These are phyloP conservation scores for Brachionus paranguensis DNA, from an alignment of 1,140 invertebrate genomes.

Conservation along the genomic window DNA sequence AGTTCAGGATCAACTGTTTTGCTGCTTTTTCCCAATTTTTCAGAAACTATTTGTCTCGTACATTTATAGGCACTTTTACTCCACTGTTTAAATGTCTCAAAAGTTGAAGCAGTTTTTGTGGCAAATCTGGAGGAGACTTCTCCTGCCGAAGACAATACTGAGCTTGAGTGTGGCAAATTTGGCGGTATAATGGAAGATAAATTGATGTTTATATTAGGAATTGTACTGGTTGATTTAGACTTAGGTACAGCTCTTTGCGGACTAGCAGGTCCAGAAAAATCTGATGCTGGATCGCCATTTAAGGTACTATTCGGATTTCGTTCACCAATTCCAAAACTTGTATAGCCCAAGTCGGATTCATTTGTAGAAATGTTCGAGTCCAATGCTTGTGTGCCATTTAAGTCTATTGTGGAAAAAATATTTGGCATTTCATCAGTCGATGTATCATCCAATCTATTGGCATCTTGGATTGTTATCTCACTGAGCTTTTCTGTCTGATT, in stretches of 20 bases:
- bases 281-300: not conserved
- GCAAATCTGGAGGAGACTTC: conserved; percentile 43
- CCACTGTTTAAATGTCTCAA: conserved; percentile 88
- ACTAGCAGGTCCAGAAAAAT: not conserved
- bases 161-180: not conserved
- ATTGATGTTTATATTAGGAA: not conserved
- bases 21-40: conserved; percentile 77
- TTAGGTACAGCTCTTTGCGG: not conserved
- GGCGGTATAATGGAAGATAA: not conserved
- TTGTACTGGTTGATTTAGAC: not conserved
- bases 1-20: conserved; percentile 81
- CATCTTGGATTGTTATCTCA: not conserved
- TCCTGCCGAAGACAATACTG: not conserved
- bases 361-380: not conserved
- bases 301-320: not conserved
- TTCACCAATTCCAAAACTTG: not conserved
- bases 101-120: conserved; percentile 47
- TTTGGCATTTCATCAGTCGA: not conserved
- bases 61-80: conserved; percentile 94
- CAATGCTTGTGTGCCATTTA: not conserved
- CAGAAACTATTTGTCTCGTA: conserved; percentile 85
- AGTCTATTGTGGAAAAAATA: conserved; percentile 1
- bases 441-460: not conserved
- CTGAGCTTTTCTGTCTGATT: not conserved
- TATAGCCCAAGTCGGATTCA: not conserved